phyloP scores from a whole-genome alignment of 2,113 vertebrate species.

The Ovis aries region DNA sequence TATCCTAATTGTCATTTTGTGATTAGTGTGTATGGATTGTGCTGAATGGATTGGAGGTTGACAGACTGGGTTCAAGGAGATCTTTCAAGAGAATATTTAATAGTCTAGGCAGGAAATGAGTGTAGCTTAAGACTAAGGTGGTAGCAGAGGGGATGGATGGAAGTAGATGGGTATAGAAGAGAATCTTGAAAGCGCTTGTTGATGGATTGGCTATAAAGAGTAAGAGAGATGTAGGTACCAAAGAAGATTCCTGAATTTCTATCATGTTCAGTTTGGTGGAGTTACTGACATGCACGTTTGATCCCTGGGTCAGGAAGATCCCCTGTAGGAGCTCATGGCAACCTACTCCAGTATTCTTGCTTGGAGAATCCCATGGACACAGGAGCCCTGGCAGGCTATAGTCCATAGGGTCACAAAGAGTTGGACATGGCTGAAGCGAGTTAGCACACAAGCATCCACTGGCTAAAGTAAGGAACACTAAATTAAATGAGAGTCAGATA shows the following conservation, averaged over 20 bases:
- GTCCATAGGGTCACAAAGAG: not conserved
- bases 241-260: not conserved
- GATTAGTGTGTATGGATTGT: not conserved
- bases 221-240: not conserved
- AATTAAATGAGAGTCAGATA: not conserved
- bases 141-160: not conserved
- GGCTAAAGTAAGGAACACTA: not conserved
- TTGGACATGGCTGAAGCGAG: not conserved
- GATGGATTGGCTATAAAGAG: not conserved
- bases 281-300: not conserved
- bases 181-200: not conserved
- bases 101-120: not conserved
- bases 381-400: not conserved
- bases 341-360: not conserved
- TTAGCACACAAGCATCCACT: not conserved
- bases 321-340: not conserved
- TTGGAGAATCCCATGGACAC: not conserved
- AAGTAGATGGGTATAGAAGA: not conserved
- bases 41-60: not conserved
- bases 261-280: not conserved
- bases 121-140: not conserved
- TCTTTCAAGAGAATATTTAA: not conserved
- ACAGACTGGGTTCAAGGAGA: not conserved
- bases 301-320: not conserved
- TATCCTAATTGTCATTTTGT: not conserved